phyloP scores from a whole-genome alignment of 2,888 invertebrate species.

The Ectemnius continuus region DNA sequence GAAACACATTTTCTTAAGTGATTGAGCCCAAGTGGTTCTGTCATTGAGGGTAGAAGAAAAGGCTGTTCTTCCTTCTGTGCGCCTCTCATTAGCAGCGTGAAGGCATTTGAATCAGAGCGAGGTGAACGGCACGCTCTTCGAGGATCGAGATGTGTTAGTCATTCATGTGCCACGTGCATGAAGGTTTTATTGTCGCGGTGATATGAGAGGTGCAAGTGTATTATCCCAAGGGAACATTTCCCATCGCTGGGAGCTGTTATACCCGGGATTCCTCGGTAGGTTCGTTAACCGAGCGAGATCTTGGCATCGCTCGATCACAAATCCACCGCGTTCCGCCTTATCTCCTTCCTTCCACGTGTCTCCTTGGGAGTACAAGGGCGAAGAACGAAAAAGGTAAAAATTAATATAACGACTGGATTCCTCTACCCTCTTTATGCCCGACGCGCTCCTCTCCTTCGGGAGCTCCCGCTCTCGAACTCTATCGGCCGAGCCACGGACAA shows the following conservation, averaged over 20 bases:
- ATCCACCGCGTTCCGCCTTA: slow-evolving; percentile 48
- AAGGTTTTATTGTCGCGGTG: slow-evolving; percentile 50
- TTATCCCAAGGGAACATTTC: slow-evolving; percentile 68
- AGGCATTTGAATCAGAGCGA: too few species aligned
- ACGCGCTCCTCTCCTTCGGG: not conserved
- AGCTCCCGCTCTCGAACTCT: not conserved
- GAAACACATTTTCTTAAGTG: too few species aligned
- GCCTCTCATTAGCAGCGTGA: too few species aligned
- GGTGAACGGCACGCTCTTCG: slow-evolving; percentile 22
- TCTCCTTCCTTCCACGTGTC: slow-evolving; percentile 34
- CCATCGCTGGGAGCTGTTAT: slow-evolving; percentile 66
- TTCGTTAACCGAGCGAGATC: slow-evolving; percentile 67
- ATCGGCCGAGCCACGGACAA: slow-evolving; percentile 1
- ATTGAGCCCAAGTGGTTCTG: too few species aligned
- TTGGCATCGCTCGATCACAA: slow-evolving; percentile 47
- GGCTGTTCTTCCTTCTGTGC: too few species aligned
- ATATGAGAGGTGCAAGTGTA: slow-evolving; percentile 35
- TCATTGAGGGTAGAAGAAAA: too few species aligned
- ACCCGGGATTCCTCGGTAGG: slow-evolving; percentile 66
- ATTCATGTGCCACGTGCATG: too few species aligned
- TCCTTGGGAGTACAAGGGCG: not conserved
- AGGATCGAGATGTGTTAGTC: not conserved
- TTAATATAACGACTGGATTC: slow-evolving; percentile 1
- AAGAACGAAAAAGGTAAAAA: slow-evolving; percentile 35
- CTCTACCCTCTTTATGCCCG: not conserved